Base-by-base conservation (phyloP, 2,888 invertebrate species). In the Andrena haemorrhoa region DNA sequence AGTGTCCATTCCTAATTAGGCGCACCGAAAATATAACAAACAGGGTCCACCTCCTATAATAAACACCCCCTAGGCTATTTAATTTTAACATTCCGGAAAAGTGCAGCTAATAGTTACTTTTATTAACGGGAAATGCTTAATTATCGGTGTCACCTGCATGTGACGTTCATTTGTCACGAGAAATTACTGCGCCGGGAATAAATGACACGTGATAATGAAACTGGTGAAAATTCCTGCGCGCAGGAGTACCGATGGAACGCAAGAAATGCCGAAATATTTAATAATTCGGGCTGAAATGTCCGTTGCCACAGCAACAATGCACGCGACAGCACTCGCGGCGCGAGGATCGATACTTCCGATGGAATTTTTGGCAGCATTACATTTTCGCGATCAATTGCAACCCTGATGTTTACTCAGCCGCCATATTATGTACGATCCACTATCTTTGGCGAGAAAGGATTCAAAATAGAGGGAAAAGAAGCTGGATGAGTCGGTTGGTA, bases 291-390 rank as follows among this genome's bases (percentile, higher is more conserved):
- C 16, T 41, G 3, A 41, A 33, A 35, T 23, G 6, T 35, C 63
- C 10, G 41, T 41, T 63, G 20, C 41, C 12, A 63, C 20, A 20
- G 23, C 33, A 12, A 63, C 41, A 41, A 16, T 12, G 41, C 63
- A 41, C 63, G 33, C 23, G 63, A 63, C 23, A 23, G 23, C 16
- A 23, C 6, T 63, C 10, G 23, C 41, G n/a, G 2, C 20, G 5
- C 63, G 12, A 12, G 31, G 47, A 68, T 78, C 66, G 47, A 56
- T 51, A 73, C 33, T 23, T n/a, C 23, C 49, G 10, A n/a, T 4
- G 2, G 68, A 20, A 68, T 64, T 49, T 63, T 79, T 76, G 79
- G 76, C 69, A 56, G 23, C 49, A 49, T 12, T 10, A 58, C 31
- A 56, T 53, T 58, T 35, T 23, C 26, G 26, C 53, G 51, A 70